A percentile compares a stretch with the other conserved stretches of the same genome.
These are phyloP conservation scores for Chelonus insularis DNA, from an alignment of 1,140 invertebrate species.

Conservation along the genomic window DNA sequence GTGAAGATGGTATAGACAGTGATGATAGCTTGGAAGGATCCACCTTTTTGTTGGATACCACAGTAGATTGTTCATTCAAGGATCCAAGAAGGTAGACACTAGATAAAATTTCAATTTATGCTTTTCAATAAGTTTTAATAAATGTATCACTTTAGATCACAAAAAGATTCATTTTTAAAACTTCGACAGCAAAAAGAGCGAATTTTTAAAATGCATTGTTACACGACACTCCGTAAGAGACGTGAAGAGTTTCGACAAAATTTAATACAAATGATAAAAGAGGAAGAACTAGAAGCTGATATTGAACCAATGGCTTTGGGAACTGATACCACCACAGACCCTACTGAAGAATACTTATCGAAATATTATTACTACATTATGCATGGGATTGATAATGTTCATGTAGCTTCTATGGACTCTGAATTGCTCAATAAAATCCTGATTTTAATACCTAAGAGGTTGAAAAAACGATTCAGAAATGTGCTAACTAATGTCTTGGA, in stretches of 20 bases:
- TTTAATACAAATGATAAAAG: conserved; percentile 71
- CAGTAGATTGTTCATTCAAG: too few species aligned
- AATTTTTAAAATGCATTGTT: conserved; percentile 61
- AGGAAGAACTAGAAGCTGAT: conserved; percentile 45
- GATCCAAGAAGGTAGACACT: too few species aligned
- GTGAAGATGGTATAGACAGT: too few species aligned
- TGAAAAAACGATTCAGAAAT: conserved; percentile 64
- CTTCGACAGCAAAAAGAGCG: too few species aligned
- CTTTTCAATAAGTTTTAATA: background rate
- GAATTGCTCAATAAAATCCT: conserved; percentile 63
- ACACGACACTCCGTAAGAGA: conserved; percentile 70
- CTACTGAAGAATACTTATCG: conserved; percentile 71
- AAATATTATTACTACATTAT: conserved; percentile 89
- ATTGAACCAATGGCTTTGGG: background rate
- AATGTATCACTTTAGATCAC: conserved; percentile 24
- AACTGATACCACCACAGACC: too few species aligned
- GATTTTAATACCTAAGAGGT: conserved; percentile 48
- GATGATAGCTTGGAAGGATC: too few species aligned
- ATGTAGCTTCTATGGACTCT: conserved; percentile 76
- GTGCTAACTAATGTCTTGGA: conserved; percentile 63
- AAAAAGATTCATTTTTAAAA: too few species aligned
- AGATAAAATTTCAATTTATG: too few species aligned
- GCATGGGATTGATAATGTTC: conserved; percentile 83
- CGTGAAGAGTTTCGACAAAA: conserved; percentile 80
- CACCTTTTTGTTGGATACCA: too few species aligned